Evolutionary conservation across 2,113 vertebrate genomes (phyloP), one percentile per base, ranked within the genome.

Genomic region (Psettodes erumei): DNA sequence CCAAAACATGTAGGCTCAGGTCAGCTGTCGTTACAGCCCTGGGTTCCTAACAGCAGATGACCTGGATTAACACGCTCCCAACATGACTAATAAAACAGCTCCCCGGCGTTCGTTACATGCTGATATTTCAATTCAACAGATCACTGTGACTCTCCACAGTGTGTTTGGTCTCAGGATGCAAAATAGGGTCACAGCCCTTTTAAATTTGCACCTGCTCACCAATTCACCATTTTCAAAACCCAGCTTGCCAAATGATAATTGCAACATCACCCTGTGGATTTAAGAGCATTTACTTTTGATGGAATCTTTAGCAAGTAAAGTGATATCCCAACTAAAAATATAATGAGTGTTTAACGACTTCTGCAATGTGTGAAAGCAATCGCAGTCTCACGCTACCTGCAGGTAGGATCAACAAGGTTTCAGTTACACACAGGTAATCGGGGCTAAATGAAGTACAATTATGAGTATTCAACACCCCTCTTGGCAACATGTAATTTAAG

Each of bases 81-180:
- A 21, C 35, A 81, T 83, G 88, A 89, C 81, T 86, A 85, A 87
- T 84, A 68, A 80, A 90, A 78, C 65, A 75, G 62, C 27, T 67
- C 61, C 63, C 38, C 1, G 16, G 32, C 47, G 69, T 71, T 54
- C 15, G 0, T 56, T 72, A 45, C 75, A 75, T 33, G 8, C 58
- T 65, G 66, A 69, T 55, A 54, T 87, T 77, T 82, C 43, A 82
- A 86, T 84, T 83, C 65, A 83, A 30, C 61, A 75, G 62, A 71
- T 66, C 27, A 8, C 71, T 4, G 13, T 47, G 48, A 65, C 78
- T 73, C 62, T 69, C 63, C 64, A 71, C 15, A 28, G 38, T 8
- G 35, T 50, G 63, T 55, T 60, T 21, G 15, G 53, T 77, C 53
- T 58, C n/a, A 0, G 43, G 62, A 55, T 0, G 30, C 48, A 69